Evolutionary conservation across 2,113 vertebrate species (phyloP), one percentile per base, ranked within the genome.

Genomic region (Hydrolagus affinis): DNA sequence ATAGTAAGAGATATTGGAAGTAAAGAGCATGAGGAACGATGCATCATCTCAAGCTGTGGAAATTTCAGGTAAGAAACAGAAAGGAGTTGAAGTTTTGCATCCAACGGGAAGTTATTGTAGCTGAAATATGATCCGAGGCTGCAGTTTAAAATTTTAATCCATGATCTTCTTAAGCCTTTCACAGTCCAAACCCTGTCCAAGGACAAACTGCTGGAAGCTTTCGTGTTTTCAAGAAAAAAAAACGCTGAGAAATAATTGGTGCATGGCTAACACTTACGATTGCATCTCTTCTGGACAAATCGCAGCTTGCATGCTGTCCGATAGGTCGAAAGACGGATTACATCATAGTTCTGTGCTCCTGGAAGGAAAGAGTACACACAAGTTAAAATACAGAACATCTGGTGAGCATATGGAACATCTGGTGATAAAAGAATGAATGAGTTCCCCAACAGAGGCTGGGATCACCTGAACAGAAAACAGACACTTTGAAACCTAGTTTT

Each of bases 331-430:
- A 99, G 94, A 87, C 98, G 89, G 91, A 99, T 99, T 14, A 99
- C 96, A 64, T 99, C 98, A 77, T 98, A 99, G 91, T 99, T 98
- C 92, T 99, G 97, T 15, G 97, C 96, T 89, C 98, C 98, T 99
- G 87, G 70, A 90, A 89, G 4, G 86, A 60, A 87, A 60, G 44
- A 86, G 11, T n/a, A 90, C 86, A 1, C 73, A 83, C 75, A 10
- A 70, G 30, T 56, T 8, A 83, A 30, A 60, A 19, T 11, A 30
- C 44, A 44, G 28, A 28, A 30, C 17, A 11, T 12, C 25, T 1
- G 44, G 11, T 30, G 21, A 83, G 25, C 25, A 60, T 10, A 25
- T 14, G n/a, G 25, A 83, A 4, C 1, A 17, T 14, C 15, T 32
- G 17, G 32, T 11, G 10, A 17, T 14, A 32, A 60, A 68, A 66